phyloP scores from a whole-genome alignment of 2,888 invertebrate species.

The Hipparchia sbordonii region DNA sequence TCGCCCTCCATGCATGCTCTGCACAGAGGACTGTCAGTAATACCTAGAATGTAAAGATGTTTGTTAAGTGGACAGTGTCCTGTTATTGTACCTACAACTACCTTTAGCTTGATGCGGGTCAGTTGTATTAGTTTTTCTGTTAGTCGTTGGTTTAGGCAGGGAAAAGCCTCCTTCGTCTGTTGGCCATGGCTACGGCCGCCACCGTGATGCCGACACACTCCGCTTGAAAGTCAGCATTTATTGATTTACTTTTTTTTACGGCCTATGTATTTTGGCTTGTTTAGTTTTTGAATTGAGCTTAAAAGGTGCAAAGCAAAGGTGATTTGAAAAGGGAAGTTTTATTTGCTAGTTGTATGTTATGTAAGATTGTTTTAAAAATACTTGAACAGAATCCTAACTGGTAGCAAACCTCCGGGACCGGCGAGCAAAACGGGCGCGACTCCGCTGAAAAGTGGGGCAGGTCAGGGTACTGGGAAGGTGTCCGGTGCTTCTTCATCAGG shows the following conservation, averaged over 20 bases:
- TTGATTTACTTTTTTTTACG: not conserved
- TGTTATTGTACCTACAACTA: too few species aligned
- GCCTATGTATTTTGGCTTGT: not conserved
- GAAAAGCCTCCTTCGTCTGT: too few species aligned
- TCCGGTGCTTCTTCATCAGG: conserved; percentile 50
- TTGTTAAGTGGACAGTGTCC: too few species aligned
- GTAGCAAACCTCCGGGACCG: conserved; percentile 79
- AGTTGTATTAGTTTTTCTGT: too few species aligned
- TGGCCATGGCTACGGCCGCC: too few species aligned
- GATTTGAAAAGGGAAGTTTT: not conserved
- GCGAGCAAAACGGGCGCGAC: conserved; percentile 79
- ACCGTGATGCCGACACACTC: too few species aligned
- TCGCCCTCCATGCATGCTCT: too few species aligned
- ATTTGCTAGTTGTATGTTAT: conserved; percentile 23
- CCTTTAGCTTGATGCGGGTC: too few species aligned
- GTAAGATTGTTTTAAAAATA: conserved; percentile 38
- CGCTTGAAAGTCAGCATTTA: too few species aligned
- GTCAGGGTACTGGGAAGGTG: conserved; percentile 53
- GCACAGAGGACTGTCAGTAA: too few species aligned
- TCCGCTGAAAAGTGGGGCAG: conserved; percentile 60
- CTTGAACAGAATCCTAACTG: conserved; percentile 62
- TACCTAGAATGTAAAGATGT: too few species aligned
- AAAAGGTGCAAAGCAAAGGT: conserved; percentile 3
- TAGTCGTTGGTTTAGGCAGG: too few species aligned
- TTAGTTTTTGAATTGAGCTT: conserved; percentile 4